These are phyloP conservation scores for Heteractis magnifica DNA, from an alignment of 92 coral and sea anemone species.

Conservation along the genomic window DNA sequence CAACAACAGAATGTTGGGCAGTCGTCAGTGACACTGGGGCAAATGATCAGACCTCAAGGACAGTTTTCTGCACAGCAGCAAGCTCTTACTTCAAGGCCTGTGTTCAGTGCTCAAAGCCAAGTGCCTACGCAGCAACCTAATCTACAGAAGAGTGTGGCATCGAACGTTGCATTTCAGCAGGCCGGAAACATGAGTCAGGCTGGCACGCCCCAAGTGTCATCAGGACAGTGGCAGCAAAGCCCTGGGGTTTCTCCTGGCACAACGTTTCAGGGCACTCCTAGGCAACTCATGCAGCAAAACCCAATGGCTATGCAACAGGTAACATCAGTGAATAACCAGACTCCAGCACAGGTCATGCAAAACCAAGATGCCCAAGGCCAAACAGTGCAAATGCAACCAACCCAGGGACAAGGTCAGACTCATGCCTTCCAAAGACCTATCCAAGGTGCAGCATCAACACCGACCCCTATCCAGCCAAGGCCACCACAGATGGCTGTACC, in stretches of 20 bases:
- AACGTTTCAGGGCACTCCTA: not conserved
- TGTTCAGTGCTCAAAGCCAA: constrained; percentile 14
- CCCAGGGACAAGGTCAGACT: constrained; percentile 8
- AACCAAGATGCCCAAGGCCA: not conserved
- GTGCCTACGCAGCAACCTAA: not conserved
- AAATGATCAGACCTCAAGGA: constrained; percentile 6
- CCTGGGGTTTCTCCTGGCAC: not conserved
- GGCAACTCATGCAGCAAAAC: constrained; percentile 6
- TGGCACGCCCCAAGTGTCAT: not conserved
- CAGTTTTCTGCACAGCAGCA: constrained; percentile 25
- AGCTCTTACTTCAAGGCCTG: not conserved
- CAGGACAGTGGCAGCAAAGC: not conserved
- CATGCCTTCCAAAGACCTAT: constrained; percentile 3
- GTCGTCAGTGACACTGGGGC: not conserved
- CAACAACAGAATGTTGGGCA: not conserved
- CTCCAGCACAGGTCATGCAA: not conserved
- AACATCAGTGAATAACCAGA: constrained; percentile 17
- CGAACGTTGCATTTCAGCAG: not conserved
- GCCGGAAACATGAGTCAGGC: not conserved
- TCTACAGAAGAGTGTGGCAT: not conserved
- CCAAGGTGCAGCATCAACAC: constrained; percentile 18
- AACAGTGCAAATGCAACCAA: not conserved
- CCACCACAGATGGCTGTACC: constrained; percentile 16
- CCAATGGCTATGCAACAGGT: not conserved
- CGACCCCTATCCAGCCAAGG: constrained; percentile 38